Conservation (phyloP, 2,888 invertebrate genomes). For the Diplazon laetatorius region DNA sequence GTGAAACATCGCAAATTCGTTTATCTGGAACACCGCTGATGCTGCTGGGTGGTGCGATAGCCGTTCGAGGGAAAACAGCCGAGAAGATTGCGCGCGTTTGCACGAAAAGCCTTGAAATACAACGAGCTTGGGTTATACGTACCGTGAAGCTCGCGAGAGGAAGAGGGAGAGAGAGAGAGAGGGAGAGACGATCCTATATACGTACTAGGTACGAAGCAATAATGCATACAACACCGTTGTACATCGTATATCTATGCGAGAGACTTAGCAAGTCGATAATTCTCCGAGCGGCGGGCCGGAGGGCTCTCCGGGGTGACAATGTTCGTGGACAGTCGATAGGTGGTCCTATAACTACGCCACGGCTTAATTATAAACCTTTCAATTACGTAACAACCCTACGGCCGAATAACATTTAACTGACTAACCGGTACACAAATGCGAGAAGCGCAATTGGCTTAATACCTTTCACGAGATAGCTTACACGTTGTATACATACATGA, state of each 20-base stretch:
- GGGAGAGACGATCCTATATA: background rate
- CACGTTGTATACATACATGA: background rate
- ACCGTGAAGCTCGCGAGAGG: background rate
- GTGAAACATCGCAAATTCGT: conserved; percentile 59
- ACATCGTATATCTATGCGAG: background rate
- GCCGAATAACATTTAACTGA: background rate
- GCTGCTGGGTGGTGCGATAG: conserved; percentile 34
- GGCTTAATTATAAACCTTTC: conserved; percentile 11
- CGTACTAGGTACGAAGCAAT: background rate
- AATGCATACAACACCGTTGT: conserved; percentile 30
- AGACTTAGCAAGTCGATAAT: conserved; percentile 42
- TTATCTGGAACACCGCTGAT: conserved; percentile 55
- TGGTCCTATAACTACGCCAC: no score
- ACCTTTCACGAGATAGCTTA: conserved; percentile 18
- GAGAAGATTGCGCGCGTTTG: conserved; percentile 51
- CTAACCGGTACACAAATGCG: background rate
- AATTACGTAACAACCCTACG: conserved; percentile 11
- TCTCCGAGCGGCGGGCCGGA: conserved; percentile 7
- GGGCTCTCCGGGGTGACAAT: conserved; percentile 16
- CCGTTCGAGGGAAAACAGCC: conserved; percentile 39
- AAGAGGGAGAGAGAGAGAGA: conserved; percentile 13
- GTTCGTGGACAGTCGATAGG: conserved; percentile 25
- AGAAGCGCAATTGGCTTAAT: conserved; percentile 21
- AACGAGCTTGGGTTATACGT: background rate
- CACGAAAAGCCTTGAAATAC: conserved; percentile 51